Base-by-base conservation (phyloP, 2,888 invertebrate species). In the Hirtodrosophila cameraria region DNA sequence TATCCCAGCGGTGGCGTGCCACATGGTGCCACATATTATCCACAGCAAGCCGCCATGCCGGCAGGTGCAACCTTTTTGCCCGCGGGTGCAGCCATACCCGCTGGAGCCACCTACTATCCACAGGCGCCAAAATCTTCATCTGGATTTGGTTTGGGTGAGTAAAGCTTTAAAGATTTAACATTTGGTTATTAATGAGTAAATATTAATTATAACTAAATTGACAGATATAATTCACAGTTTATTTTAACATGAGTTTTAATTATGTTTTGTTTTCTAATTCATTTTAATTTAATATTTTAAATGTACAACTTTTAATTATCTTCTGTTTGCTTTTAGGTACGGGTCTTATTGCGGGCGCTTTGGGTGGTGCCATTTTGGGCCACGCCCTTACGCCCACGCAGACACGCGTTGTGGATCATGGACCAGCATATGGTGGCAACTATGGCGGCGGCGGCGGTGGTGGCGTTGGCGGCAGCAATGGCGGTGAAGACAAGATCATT, bases 291-390 rank as follows among this genome's bases (percentile, higher is more conserved):
- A n/a, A n/a, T n/a, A n/a, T n/a, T n/a, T n/a, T n/a, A n/a, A n/a
- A n/a, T n/a, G n/a, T n/a, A n/a, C n/a, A n/a, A n/a, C n/a, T n/a
- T n/a, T n/a, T n/a, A n/a, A n/a, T n/a, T n/a, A n/a, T n/a, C n/a
- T n/a, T n/a, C n/a, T n/a, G n/a, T n/a, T 25, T 3, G 9, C 6
- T 11, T 54, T 57, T 41, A 90, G 90, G 90, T 23, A 88, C 88
- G 43, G 90, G 90, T 25, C 75, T 90, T 8, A 61, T 87, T 65
- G 90, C 88, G 50, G 90, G 90, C 39, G 90, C 87, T 8, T 8
- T 90, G 30, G 90, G 89, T 25, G 90, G 90, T 18, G 90, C 89
- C 6, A 62, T 90, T 13, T 68, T 90, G 33, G 90, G 89, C 4
- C 89, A 90, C 62, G 90, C 63, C 0, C 76, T 90, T 1, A 90